These are phyloP conservation scores for Pocillopora verrucosa DNA, from an alignment of 64 coral and sea anemone species.

Conservation along the genomic window DNA sequence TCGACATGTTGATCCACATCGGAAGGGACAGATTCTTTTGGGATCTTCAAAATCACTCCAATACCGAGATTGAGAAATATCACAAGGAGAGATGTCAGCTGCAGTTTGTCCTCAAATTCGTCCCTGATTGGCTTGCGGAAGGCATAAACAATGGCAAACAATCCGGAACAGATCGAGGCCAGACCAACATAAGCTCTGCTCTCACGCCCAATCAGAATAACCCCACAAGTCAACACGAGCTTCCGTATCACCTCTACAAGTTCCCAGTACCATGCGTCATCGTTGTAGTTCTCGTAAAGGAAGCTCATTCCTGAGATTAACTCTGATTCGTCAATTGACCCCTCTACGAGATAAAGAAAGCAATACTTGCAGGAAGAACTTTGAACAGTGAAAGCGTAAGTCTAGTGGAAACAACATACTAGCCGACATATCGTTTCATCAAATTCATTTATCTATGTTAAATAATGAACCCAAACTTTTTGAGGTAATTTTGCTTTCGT, in stretches of 20 bases:
- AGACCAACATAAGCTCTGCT: conserved; percentile 79
- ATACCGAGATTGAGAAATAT: conserved; percentile 79
- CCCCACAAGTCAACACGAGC: conserved; percentile 64
- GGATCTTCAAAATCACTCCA: conserved; percentile 68
- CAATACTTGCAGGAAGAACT: not conserved
- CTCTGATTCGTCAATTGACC: conserved; percentile 25
- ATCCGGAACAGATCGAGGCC: conserved; percentile 61
- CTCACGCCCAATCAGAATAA: conserved; percentile 66
- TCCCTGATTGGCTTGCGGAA: conserved; percentile 66
- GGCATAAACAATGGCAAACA: conserved; percentile 63
- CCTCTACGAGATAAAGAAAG: not conserved
- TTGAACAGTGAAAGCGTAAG: no score
- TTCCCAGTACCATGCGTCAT: conserved; percentile 81
- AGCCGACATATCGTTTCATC: no score
- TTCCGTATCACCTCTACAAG: conserved; percentile 67
- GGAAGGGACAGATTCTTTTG: conserved; percentile 13
- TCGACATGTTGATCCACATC: conserved; percentile 31
- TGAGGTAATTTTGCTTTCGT: no score
- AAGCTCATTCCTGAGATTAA: conserved; percentile 69
- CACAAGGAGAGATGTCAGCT: conserved; percentile 63
- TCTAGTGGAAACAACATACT: no score
- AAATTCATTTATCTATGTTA: no score
- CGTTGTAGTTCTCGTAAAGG: conserved; percentile 76
- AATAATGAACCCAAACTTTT: no score
- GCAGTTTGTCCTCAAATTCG: conserved; percentile 69